These are phyloP conservation scores for Drosophila peninsularis DNA, from an alignment of 2,888 invertebrate species.

Conservation along the genomic window DNA sequence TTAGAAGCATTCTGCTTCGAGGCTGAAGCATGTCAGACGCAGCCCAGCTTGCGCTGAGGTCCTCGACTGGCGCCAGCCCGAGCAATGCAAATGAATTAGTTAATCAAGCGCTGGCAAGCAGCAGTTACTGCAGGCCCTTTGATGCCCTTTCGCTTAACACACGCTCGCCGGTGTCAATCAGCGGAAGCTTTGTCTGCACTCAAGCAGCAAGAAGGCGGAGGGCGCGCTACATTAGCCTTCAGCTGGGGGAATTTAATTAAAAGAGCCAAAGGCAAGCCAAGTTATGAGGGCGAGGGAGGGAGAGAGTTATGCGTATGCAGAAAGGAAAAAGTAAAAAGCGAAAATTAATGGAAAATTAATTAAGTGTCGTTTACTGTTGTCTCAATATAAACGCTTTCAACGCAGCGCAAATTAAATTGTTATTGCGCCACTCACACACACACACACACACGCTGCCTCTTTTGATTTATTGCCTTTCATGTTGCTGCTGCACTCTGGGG, in stretches of 20 bases:
- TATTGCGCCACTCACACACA: constrained; percentile 39
- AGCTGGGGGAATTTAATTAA: constrained; percentile 55
- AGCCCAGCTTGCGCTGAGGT: too few relatives aligned
- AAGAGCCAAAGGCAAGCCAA: constrained; percentile 64
- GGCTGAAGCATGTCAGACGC: neutral
- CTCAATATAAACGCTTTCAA: constrained; percentile 78
- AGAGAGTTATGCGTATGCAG: constrained; percentile 13
- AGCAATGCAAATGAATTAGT: constrained; percentile 6
- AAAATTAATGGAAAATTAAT: constrained; percentile 78
- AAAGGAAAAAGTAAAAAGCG: constrained; percentile 42
- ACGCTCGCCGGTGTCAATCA: constrained; percentile 33
- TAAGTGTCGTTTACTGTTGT: constrained; percentile 77
- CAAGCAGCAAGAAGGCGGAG: constrained; percentile 13
- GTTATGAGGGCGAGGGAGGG: constrained; percentile 41
- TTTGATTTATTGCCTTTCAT: constrained; percentile 75
- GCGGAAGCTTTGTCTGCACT: constrained; percentile 10
- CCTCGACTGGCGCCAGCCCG: too few relatives aligned
- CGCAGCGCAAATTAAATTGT: constrained; percentile 74
- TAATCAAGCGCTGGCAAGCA: constrained; percentile 4
- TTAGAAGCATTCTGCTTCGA: constrained; percentile 54
- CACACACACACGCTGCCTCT: constrained; percentile 25
- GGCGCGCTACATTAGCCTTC: constrained; percentile 45
- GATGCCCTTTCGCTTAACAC: constrained; percentile 59
- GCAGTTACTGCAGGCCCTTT: constrained; percentile 9
- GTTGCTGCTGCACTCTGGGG: constrained; percentile 44